Base-by-base conservation (phyloP, 2,888 invertebrate genomes). In the Mythimna impura region DNA sequence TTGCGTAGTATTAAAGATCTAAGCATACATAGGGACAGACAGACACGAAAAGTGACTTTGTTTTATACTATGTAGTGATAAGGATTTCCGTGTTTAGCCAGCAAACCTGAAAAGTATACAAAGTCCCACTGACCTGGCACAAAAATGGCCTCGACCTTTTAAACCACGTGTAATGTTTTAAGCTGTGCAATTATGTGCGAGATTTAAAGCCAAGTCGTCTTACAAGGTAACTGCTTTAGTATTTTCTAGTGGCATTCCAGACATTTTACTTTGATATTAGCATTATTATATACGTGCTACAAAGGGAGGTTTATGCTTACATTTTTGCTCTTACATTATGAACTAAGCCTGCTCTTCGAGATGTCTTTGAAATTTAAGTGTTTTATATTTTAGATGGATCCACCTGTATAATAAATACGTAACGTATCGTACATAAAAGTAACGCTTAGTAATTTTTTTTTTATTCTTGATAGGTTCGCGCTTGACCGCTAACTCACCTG, bases 121-220 rank as follows among this genome's bases (percentile, higher is more conserved):
- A 54, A 64, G 30, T 34, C 52, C 3, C 3, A 25, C 8, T 58
- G 43, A 57, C 17, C 58, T 14, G 47, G 17, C 50, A 47, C n/a
- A 54, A 40, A 52, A 58, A 12, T 58, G 22, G 25, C 30, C 58
- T 81, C 58, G 47, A 71, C 57, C 43, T 78, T 78, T 65, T n/a
- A 20, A 8, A 20, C 1, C 4, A 64, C 22, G 40, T 55, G 57
- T 50, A 61, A 55, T 25, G 63, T 76, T 68, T 22, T 14, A 57
- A 71, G 20, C 43, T 20, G 20, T 40, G 60, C 61, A 40, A 58
- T 76, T 57, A 50, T n/a, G n/a, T 62, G 7, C 47, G 34, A 66
- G 22, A 67, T 34, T 62, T 58, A 12, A 69, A 52, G 36, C 34
- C 36, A 10, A 30, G n/a, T 6, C 8, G 14, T 61, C 14, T 50